Evolutionary conservation across 37 sponge, comb jelly and placozoan species (phyloP), one percentile per base, ranked within the genome.

Genomic region (Geodia barretti): DNA sequence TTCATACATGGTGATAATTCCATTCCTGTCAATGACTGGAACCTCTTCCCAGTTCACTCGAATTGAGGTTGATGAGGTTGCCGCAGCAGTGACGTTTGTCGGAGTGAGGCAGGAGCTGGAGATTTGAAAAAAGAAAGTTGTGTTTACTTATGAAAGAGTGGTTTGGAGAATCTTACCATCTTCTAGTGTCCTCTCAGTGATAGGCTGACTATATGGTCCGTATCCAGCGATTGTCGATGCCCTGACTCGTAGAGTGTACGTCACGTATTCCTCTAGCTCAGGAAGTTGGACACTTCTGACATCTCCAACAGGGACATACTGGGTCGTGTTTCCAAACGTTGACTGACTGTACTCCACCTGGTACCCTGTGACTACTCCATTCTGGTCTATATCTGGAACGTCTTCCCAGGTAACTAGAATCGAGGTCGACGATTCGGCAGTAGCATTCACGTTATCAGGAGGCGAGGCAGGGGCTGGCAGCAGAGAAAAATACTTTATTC

Each of bases 351-450:
- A 31, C 3, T 25, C n/a, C 4, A 83, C 75, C 21, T 74, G 47
- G 32, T 83, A 83, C 25, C 19, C 33, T 20, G 24, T 83, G 33
- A 83, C 74, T 4, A 42, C 58, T 75, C 83, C 83, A 83, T 83
- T 83, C 39, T 39, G 75, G 67, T 64, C 43, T 19, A 74, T 64
- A 0, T 31, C 42, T 36, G 65, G 54, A 21, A 77, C 65, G 2
- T 77, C 77, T 3, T 36, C 59, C 83, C 83, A 83, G n/a, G 20
- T 75, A 20, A 74, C 43, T 32, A 40, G 33, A 37, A 83, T 74
- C 1, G 54, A 29, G 24, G 74, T 64, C 1, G 64, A 21, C 1
- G 65, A 64, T 8, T 4, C 29, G 20, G 74, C 61, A 29, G 39
- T 61, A 33, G 82, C 39, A 21, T 39, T 84, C 41, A 69, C 41